Evolutionary conservation across 2,113 vertebrate genomes (phyloP), one percentile per base, ranked within the genome.

Genomic region (Ranitomeya imitator): DNA sequence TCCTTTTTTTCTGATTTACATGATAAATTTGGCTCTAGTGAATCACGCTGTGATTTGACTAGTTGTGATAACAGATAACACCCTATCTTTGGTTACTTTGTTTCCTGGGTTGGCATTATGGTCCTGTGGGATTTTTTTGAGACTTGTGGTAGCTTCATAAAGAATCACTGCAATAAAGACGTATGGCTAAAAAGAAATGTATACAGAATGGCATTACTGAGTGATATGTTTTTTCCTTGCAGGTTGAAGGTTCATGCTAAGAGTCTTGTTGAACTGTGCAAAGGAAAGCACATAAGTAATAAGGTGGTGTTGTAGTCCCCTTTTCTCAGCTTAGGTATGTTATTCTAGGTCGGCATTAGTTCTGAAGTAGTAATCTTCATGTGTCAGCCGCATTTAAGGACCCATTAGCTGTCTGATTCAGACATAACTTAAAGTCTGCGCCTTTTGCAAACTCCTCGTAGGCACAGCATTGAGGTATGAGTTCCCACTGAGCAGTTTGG

Each of bases 391-490:
- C 37, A n/a, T 83, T 88, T 78, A 83, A 65, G 67, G 69, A 83
- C 0, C 0, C 18, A 52, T 26, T 0, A 1, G 78, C 61, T 82
- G 21, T 15, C 91, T 79, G 89, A 83, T 79, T 55, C 6, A 79
- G 88, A 26, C 31, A 37, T 65, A 7, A 85, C 7, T 69, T 19
- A 86, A 8, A 0, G 82, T 67, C 83, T 90, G 92, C 65, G 0
- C 1, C 9, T 0, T n/a, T 76, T 9, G 0, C 0, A 2, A 0
- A 87, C 74, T 0, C 3, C 4, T 87, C 60, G 31, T 88, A 26
- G 86, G 89, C 91, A 91, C 91, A 91, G 93, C 91, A 37, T 71
- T 86, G 91, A 94, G 93, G 92, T 91, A 87, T 93, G 83, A 89
- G 90, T 79, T 92, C 90, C 90, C 89, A 45, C 51, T 90, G 65